A percentile compares a stretch with the other conserved stretches of the same genome.
Evolutionary conservation across 2,888 invertebrate genomes (phyloP).

Genomic region (Barypeithes pellucidus): DNA sequence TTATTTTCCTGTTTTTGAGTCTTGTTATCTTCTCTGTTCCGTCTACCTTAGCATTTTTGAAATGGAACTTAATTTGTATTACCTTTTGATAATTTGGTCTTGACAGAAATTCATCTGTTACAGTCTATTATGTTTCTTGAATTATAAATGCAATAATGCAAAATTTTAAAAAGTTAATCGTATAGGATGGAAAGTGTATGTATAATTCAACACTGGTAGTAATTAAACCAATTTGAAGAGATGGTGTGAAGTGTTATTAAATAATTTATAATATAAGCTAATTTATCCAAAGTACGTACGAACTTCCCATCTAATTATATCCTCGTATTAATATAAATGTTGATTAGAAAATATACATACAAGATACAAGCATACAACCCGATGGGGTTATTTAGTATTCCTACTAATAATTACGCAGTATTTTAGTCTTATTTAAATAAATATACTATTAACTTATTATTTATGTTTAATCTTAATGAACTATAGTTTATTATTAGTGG

Average conservation of each 20-base stretch:
- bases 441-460: conserved; percentile 14
- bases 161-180: too few relatives aligned
- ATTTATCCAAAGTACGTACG: neutral
- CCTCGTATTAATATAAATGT: conserved; percentile 14
- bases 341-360: conserved; percentile 1
- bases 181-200: neutral
- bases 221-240: conserved; percentile 4
- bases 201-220: conserved; percentile 4
- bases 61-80: too few relatives aligned
- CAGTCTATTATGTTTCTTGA: too few relatives aligned
- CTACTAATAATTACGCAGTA: conserved; percentile 20
- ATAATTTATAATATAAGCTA: conserved; percentile 5
- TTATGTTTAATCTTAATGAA: conserved; percentile 27
- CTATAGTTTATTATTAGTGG: conserved; percentile 20
- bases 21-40: too few relatives aligned
- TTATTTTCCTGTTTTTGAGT: too few relatives aligned
- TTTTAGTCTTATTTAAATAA: conserved; percentile 31
- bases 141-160: too few relatives aligned
- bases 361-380: conserved; percentile 5
- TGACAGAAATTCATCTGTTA: too few relatives aligned
- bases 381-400: conserved; percentile 22
- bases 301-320: conserved; percentile 9
- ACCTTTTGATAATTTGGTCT: too few relatives aligned
- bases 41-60: too few relatives aligned
- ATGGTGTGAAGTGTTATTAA: conserved; percentile 19